Conservation (phyloP, 1,140 invertebrate genomes). For the Latrodectus geometricus region DNA sequence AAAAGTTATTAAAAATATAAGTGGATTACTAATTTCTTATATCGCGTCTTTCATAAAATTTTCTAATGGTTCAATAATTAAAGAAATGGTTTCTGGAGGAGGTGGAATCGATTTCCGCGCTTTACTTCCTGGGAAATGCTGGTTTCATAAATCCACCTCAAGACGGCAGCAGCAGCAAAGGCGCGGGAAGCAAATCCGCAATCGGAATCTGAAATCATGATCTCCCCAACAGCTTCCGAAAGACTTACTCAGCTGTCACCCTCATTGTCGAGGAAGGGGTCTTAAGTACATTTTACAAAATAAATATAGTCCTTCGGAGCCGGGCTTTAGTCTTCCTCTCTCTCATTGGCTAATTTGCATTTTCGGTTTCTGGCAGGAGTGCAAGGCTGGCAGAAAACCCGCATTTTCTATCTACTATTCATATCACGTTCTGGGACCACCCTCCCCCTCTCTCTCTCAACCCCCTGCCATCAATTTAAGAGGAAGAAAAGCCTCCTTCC, state of each 20-base stretch:
- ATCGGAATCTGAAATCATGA: background rate
- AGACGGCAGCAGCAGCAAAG: too few species aligned
- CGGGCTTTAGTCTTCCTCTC: background rate
- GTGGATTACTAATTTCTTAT: too few species aligned
- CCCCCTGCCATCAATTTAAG: slow-evolving; percentile 28
- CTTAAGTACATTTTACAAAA: slow-evolving; percentile 11
- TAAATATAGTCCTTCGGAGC: background rate
- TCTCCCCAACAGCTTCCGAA: background rate
- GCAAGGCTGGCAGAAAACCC: background rate
- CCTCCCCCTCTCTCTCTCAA: background rate
- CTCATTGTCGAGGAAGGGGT: background rate
- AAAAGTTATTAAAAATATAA: too few species aligned
- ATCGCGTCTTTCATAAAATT: too few species aligned
- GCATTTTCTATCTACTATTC: slow-evolving; percentile 39
- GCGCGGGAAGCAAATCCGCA: background rate
- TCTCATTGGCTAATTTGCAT: slow-evolving; percentile 9
- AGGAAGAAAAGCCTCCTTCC: slow-evolving; percentile 17
- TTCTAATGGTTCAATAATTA: too few species aligned
- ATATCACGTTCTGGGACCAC: slow-evolving; percentile 21
- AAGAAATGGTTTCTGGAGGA: too few species aligned
- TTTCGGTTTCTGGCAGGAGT: background rate
- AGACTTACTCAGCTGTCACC: background rate
- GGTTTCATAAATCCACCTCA: too few species aligned
- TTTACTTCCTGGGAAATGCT: too few species aligned
- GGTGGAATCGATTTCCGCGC: too few species aligned